Conservation (phyloP, 2,888 invertebrate genomes). For the Synergus umbraculus region DNA sequence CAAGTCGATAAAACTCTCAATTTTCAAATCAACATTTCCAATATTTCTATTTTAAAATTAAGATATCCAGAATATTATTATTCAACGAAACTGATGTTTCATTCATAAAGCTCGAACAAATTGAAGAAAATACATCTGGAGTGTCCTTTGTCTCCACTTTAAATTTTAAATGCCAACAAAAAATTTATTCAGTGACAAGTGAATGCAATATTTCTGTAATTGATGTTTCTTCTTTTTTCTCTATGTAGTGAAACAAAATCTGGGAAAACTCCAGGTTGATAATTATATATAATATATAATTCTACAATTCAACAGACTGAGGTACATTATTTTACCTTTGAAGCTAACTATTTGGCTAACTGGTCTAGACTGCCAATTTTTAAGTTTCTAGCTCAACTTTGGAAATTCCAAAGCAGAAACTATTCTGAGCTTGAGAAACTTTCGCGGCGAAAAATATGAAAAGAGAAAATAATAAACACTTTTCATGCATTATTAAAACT, state of each 20-base stretch:
- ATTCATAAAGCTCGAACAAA: neutral
- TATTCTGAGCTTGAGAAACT: conserved; percentile 12
- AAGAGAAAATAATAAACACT: neutral
- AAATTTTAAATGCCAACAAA: neutral
- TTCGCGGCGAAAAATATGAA: neutral
- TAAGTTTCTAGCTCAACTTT: conserved; percentile 17
- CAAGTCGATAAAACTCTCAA: neutral
- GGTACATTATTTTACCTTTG: neutral
- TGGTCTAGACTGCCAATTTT: conserved; percentile 20
- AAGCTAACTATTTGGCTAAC: conserved; percentile 20
- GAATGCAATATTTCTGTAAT: neutral
- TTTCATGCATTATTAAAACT: neutral
- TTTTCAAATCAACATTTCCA: neutral
- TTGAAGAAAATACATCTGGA: neutral
- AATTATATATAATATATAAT: neutral
- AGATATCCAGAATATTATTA: neutral
- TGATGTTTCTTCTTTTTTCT: neutral
- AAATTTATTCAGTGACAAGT: neutral
- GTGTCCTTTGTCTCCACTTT: neutral
- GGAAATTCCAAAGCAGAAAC: conserved; percentile 23
- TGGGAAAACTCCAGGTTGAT: neutral
- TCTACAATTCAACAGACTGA: conserved; percentile 2
- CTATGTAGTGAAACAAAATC: neutral
- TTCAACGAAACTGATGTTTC: neutral
- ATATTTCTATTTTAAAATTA: neutral